A percentile compares a stretch with the other conserved stretches of the same genome.
These are phyloP conservation scores for Poecilobothrus nobilitatus DNA, from an alignment of 2,888 invertebrate species.

Conservation along the genomic window DNA sequence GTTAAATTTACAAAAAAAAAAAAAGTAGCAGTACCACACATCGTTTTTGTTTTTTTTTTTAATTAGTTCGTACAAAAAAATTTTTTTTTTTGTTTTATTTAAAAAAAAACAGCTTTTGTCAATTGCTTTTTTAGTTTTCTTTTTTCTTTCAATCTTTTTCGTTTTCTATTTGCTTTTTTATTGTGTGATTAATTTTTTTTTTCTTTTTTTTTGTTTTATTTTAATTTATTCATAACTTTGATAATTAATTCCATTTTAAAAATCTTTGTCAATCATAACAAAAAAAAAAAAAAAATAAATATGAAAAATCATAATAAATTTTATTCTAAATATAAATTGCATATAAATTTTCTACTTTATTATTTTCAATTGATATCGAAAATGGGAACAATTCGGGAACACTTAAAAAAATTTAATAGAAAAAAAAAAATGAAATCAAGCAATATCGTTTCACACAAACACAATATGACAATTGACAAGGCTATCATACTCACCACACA, in stretches of 20 bases:
- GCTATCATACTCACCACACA: no score
- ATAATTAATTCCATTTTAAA: constrained; percentile 6
- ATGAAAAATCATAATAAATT: neutral
- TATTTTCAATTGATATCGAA: neutral
- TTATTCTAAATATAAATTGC: neutral
- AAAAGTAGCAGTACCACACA: neutral
- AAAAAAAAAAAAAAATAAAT: neutral
- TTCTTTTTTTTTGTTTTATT: neutral
- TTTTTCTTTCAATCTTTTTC: neutral
- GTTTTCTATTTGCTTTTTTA: neutral
- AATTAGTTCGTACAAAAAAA: neutral
- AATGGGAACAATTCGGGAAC: no score
- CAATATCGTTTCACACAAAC: no score
- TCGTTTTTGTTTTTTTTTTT: neutral
- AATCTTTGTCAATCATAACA: neutral
- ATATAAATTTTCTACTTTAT: constrained; percentile 5
- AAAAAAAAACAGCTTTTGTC: neutral
- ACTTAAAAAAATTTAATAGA: no score
- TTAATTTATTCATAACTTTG: constrained; percentile 6
- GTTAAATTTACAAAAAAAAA: neutral
- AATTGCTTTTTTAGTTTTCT: neutral
- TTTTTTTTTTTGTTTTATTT: no score
- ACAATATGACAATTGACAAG: no score
- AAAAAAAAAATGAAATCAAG: no score
- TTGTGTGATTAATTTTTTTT: neutral